phyloP scores from a whole-genome alignment of 2,797 vertebrate genomes.

The Tragelaphus oryx region DNA sequence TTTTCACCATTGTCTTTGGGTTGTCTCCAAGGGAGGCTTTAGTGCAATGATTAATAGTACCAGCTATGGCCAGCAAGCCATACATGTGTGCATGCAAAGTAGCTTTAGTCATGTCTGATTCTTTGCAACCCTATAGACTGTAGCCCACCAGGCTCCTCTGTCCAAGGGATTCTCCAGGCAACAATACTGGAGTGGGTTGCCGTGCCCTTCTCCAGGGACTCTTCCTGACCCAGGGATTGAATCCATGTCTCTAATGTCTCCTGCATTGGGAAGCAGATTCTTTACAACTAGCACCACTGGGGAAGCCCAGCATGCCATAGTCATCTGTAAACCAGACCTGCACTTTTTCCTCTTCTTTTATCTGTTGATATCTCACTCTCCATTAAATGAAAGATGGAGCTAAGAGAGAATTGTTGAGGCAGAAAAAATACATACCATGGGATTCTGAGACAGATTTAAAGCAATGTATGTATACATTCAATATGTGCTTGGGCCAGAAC shows the following conservation, averaged over 20 bases:
- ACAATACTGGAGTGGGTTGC: not conserved
- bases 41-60: not conserved
- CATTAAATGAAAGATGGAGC: not conserved
- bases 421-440: not conserved
- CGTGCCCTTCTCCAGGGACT: not conserved
- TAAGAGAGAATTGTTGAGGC: not conserved
- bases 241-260: not conserved
- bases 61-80: not conserved
- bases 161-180: not conserved
- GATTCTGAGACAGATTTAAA: not conserved
- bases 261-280: not conserved
- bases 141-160: not conserved
- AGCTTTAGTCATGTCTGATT: not conserved
- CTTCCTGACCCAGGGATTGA: rapidly evolving
- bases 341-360: not conserved
- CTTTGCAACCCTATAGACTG: not conserved
- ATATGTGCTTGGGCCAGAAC: not conserved
- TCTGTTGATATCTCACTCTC: not conserved
- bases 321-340: not conserved
- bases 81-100: not conserved
- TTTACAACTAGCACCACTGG: not conserved
- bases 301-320: not conserved
- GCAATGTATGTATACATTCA: not conserved
- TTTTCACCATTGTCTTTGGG: not conserved
- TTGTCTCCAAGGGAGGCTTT: not conserved